phyloP scores from a whole-genome alignment of 53 echinoderm and acorn worm genomes.

The Patiria pectinifera region DNA sequence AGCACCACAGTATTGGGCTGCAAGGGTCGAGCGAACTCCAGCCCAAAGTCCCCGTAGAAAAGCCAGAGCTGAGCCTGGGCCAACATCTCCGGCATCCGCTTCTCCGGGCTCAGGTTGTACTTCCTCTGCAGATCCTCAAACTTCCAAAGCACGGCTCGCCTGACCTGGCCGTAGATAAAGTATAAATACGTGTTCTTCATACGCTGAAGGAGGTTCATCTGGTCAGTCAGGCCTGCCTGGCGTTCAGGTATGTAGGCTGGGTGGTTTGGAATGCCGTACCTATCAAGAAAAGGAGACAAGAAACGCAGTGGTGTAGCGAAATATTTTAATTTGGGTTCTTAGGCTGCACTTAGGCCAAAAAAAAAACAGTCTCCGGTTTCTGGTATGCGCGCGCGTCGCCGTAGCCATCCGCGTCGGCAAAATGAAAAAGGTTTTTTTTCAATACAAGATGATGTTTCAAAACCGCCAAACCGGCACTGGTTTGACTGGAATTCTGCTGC shows the following conservation, averaged over 20 bases:
- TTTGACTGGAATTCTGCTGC: too few species aligned
- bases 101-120: constrained; percentile 43
- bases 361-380: too few species aligned
- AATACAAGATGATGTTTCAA: too few species aligned
- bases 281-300: not conserved
- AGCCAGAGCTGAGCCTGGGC: constrained; percentile 49
- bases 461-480: too few species aligned
- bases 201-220: constrained; percentile 45
- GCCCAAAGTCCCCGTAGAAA: constrained; percentile 26
- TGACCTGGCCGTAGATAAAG: not conserved
- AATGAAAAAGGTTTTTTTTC: too few species aligned
- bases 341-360: too few species aligned
- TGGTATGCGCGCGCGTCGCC: too few species aligned
- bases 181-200: constrained; percentile 12
- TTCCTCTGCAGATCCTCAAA: constrained; percentile 13
- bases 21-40: constrained; percentile 59
- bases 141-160: not conserved
- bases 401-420: too few species aligned
- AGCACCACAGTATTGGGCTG: constrained; percentile 45
- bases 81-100: constrained; percentile 11
- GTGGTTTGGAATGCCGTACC: constrained; percentile 44
- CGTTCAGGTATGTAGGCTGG: constrained; percentile 58
- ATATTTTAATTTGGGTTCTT: too few species aligned
- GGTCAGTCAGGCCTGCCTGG: constrained; percentile 39
- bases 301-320: too few species aligned